Conservation (phyloP, 2,113 vertebrate species). For the Sisor rabdophorus region DNA sequence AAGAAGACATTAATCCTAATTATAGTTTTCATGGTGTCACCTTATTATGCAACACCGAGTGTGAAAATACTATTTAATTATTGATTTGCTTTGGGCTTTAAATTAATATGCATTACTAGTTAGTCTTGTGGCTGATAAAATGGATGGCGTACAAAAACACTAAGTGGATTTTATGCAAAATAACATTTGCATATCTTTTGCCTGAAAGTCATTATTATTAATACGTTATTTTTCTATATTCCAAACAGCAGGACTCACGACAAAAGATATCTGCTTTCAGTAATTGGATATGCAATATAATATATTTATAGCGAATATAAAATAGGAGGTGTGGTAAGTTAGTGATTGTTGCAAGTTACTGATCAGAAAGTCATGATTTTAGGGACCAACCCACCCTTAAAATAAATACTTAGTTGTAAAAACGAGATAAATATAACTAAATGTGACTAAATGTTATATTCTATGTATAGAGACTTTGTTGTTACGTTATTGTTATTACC, state of each 20-base stretch:
- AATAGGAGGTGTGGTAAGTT: too few relatives aligned
- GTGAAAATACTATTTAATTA: conserved; percentile 24
- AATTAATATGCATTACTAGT: conserved; percentile 33
- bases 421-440: too few relatives aligned
- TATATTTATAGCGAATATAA: too few relatives aligned
- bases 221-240: background rate
- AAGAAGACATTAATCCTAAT: conserved; percentile 10
- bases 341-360: too few relatives aligned
- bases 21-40: background rate
- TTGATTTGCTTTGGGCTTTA: conserved; percentile 22
- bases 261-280: background rate
- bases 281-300: background rate
- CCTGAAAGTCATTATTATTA: conserved; percentile 22
- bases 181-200: conserved; percentile 26
- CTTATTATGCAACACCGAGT: conserved; percentile 11
- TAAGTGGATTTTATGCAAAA: conserved; percentile 32
- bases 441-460: too few relatives aligned
- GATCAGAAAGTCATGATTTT: too few relatives aligned
- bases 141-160: conserved; percentile 14
- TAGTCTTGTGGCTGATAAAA: conserved; percentile 24
- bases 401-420: too few relatives aligned
- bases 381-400: too few relatives aligned
- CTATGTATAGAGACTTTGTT: too few relatives aligned
- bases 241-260: background rate
- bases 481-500: too few relatives aligned